phyloP scores from a whole-genome alignment of 2,888 invertebrate species.

The Taenaris catops region DNA sequence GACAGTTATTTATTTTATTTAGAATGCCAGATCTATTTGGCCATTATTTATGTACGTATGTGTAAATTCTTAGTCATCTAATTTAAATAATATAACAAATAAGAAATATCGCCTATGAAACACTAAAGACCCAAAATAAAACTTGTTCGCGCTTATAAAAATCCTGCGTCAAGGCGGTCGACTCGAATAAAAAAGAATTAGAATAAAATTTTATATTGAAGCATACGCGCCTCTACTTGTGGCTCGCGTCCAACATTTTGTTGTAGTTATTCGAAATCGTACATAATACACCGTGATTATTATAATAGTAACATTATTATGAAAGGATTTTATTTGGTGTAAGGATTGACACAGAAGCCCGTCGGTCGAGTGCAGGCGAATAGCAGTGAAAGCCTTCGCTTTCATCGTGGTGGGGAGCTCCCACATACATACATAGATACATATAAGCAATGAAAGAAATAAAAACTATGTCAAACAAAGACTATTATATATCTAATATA shows the following conservation, averaged over 20 bases:
- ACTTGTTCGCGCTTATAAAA: constrained; percentile 15
- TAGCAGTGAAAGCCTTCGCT: constrained; percentile 69
- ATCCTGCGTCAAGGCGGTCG: constrained; percentile 10
- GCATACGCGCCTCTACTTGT: constrained; percentile 4
- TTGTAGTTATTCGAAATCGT: too few species aligned
- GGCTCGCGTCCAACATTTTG: background rate
- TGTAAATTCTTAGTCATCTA: constrained; percentile 3
- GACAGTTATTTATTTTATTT: too few species aligned
- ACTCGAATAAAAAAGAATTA: constrained; percentile 2
- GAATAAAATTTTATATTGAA: background rate
- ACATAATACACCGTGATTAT: too few species aligned
- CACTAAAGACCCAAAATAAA: constrained; percentile 12
- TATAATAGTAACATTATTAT: constrained; percentile 10
- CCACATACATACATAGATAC: too few species aligned
- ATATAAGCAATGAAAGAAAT: too few species aligned
- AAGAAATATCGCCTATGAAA: constrained; percentile 2
- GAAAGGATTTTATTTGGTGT: constrained; percentile 20
- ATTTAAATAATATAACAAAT: constrained; percentile 5
- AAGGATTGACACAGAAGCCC: constrained; percentile 19
- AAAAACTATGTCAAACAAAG: too few species aligned
- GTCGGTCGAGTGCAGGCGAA: constrained; percentile 13
- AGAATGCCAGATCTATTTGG: too few species aligned
- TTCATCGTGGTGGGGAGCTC: constrained; percentile 73
- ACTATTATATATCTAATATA: too few species aligned
- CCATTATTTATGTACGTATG: background rate